Base-by-base conservation (phyloP, 1,140 invertebrate genomes). In the Drosophila parabipectinata region DNA sequence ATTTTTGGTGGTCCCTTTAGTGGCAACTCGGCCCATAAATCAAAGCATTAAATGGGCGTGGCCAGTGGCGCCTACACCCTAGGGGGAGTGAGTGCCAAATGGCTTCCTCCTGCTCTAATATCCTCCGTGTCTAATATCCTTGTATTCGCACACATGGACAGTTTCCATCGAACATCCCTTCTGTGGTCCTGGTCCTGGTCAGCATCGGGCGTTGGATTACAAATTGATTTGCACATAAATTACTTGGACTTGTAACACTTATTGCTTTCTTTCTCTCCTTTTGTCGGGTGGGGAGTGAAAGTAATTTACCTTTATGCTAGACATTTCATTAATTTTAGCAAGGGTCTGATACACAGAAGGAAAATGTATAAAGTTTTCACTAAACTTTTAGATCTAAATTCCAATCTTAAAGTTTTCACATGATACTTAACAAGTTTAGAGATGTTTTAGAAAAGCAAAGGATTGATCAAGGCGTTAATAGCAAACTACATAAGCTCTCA, bases 11-110 rank as follows among this genome's bases (percentile, higher is more conserved):
- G 52, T 50, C 39, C 47, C 53, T 56, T 63, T 69, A 54, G 72
- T 76, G 60, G 39, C 53, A 18, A 47, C 41, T 81, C 32, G 48
- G 81, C 37, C 56, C 47, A 88, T 88, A 88, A 88, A 88, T 88
- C 83, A 89, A 89, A 83, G 60, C 83, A 88, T 88, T 88, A 89
- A 88, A n/a, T 63, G 76, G 83, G 79, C 83, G 83, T 79, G 72
- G 53, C 68, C 18, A 12, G 47, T 4, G 30, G 63, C 26, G 21
- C 47, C 45, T 57, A 64, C 41, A 12, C 6, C 5, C 2, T 4
- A 63, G 21, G 30, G 34, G 50, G 64, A 41, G 54, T 54, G 64
- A 61, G 64, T 57, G 37, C 44, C 66, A 63, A 63, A 74, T 44
- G 52, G 59, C 64, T 63, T 73, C 12, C 50, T 32, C 44, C 48